A percentile compares a stretch with the other conserved stretches of the same genome.
These are phyloP conservation scores for Morphnarchus princeps DNA, from an alignment of 2,113 vertebrate genomes.

Conservation along the genomic window DNA sequence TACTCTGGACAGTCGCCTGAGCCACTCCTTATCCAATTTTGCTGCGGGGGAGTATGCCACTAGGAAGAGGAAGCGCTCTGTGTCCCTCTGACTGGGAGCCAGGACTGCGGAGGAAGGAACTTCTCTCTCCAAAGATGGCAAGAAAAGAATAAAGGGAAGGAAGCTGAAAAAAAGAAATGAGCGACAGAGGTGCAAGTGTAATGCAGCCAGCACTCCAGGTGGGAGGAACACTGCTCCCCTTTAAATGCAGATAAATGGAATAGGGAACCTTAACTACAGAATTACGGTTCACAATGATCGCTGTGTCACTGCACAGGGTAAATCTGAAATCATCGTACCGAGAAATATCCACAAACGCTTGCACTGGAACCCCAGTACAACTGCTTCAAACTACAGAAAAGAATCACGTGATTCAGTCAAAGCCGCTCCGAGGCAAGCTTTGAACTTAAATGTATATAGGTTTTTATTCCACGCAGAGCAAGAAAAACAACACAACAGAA, in stretches of 20 bases:
- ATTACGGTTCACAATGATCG: background rate
- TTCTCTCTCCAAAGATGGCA: background rate
- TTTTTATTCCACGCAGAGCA: background rate
- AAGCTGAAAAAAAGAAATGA: background rate
- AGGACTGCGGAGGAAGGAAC: background rate
- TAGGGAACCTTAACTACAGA: background rate
- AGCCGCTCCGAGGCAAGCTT: background rate
- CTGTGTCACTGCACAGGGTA: background rate
- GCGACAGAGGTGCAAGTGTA: background rate
- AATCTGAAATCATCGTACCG: background rate
- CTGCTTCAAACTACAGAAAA: background rate
- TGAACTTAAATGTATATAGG: background rate
- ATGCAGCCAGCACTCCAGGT: background rate
- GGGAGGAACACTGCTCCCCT: background rate
- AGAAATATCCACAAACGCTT: background rate
- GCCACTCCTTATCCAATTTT: slow-evolving; percentile 60
- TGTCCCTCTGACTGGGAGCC: slow-evolving; percentile 54
- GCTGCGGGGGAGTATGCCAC: background rate
- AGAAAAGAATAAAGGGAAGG: background rate
- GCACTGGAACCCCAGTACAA: background rate
- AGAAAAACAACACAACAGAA: background rate
- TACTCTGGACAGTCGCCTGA: slow-evolving; percentile 62
- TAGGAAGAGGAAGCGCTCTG: slow-evolving; percentile 63
- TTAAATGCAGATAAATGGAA: background rate
- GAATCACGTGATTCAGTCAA: background rate